Evolutionary conservation across 53 echinoderm and acorn worm species (phyloP).

Genomic region (Pentamera pediparva): DNA sequence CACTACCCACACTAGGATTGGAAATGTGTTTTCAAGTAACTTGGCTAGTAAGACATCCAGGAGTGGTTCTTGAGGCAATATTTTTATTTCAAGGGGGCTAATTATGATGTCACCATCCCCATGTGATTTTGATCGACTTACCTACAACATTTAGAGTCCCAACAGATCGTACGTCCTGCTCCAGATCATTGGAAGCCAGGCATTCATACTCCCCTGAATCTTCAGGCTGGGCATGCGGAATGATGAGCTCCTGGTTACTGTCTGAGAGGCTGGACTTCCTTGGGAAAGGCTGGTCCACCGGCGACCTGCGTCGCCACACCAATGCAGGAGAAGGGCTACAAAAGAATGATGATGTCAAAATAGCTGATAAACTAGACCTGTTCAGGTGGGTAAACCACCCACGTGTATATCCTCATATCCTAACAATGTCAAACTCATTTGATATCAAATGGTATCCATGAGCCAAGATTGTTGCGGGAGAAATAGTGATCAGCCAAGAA

Average conservation of each 20-base stretch:
- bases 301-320: slow-evolving; percentile 43
- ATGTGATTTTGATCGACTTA: background rate
- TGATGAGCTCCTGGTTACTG: slow-evolving; percentile 43
- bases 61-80: too few relatives aligned
- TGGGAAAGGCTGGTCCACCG: slow-evolving; percentile 37
- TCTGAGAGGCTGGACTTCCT: background rate
- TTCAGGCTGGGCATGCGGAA: slow-evolving; percentile 43
- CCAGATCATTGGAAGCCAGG: slow-evolving; percentile 16
- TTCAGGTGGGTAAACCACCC: too few relatives aligned
- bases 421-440: too few relatives aligned
- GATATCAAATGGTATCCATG: too few relatives aligned
- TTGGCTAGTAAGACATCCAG: too few relatives aligned
- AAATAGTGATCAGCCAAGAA: too few relatives aligned
- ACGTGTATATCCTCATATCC: too few relatives aligned
- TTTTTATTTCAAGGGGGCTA: too few relatives aligned
- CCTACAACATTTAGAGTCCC: slow-evolving; percentile 50
- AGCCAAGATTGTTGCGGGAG: too few relatives aligned
- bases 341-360: background rate
- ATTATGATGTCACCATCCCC: background rate
- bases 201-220: slow-evolving; percentile 71
- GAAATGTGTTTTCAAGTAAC: too few relatives aligned
- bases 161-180: slow-evolving; percentile 17
- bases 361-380: background rate
- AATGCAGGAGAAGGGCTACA: slow-evolving; percentile 28
- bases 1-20: too few relatives aligned